These are phyloP conservation scores for Pheosia gnoma DNA, from an alignment of 2,888 invertebrate genomes.

Conservation along the genomic window DNA sequence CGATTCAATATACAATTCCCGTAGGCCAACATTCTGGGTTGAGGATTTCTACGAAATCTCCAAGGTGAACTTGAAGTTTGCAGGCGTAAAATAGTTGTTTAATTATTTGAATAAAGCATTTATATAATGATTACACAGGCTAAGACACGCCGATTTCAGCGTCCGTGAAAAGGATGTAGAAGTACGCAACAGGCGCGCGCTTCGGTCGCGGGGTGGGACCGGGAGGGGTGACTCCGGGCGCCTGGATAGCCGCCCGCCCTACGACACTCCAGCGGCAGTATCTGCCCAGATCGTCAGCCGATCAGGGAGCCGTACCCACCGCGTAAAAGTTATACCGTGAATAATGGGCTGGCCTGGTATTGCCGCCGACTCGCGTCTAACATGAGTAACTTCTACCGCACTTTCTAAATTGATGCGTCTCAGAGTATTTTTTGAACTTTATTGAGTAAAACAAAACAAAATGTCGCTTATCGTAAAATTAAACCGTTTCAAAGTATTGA, in stretches of 20 bases:
- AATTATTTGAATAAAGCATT: too few relatives aligned
- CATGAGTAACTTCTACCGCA: constrained; percentile 3
- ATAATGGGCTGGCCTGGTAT: constrained; percentile 5
- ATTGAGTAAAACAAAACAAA: constrained; percentile 23
- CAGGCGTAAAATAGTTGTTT: too few relatives aligned
- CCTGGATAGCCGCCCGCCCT: constrained; percentile 49
- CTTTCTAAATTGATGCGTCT: neutral
- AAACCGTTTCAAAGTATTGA: constrained; percentile 87
- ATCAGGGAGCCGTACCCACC: constrained; percentile 6
- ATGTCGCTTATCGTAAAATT: constrained; percentile 89
- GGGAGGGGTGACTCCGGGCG: constrained; percentile 43
- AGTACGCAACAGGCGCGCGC: constrained; percentile 29
- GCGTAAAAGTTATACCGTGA: constrained; percentile 41
- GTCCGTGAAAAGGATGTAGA: constrained; percentile 30
- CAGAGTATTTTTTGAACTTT: neutral
- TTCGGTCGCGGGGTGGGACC: constrained; percentile 59
- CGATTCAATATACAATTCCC: too few relatives aligned
- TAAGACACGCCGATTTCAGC: constrained; percentile 24
- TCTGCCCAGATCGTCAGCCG: constrained; percentile 26
- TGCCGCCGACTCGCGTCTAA: constrained; percentile 19
- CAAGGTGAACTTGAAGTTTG: too few relatives aligned
- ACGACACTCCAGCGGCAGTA: constrained; percentile 44
- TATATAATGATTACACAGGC: too few relatives aligned
- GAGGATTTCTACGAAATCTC: too few relatives aligned
- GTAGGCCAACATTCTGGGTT: too few relatives aligned